These are phyloP conservation scores for Aurelia coerulea DNA, from an alignment of 30 jellyfish, hydroid and myxozoan species.

Conservation along the genomic window DNA sequence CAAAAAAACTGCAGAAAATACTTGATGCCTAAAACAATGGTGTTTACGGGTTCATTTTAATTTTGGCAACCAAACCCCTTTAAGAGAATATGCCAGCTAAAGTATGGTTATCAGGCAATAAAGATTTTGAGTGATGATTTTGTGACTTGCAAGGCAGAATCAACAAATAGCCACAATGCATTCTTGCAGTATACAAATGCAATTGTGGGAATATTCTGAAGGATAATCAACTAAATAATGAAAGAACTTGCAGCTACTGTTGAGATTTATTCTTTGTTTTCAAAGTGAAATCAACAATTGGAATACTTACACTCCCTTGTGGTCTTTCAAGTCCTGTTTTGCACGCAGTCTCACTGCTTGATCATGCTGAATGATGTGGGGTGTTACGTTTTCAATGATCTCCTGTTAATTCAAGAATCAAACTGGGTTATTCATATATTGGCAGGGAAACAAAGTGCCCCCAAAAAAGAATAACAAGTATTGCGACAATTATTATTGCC, in stretches of 20 bases:
- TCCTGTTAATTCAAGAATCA: conserved; percentile 8
- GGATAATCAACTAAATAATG: neutral
- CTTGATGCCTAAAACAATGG: too few relatives aligned
- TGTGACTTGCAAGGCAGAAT: too few relatives aligned
- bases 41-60: too few relatives aligned
- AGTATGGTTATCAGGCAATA: too few relatives aligned
- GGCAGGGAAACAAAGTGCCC: too few relatives aligned
- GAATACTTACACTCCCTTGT: conserved; percentile 68
- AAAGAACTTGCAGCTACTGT: neutral
- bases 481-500: too few relatives aligned
- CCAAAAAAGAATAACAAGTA: too few relatives aligned
- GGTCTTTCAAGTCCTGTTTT: conserved; percentile 73
- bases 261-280: neutral
- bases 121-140: too few relatives aligned
- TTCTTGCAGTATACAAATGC: neutral
- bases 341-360: conserved; percentile 91
- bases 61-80: too few relatives aligned
- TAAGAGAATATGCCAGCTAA: too few relatives aligned
- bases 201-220: neutral
- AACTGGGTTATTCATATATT: neutral
- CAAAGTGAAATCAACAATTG: neutral
- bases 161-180: too few relatives aligned
- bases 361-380: conserved; percentile 72
- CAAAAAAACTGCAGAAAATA: too few relatives aligned
- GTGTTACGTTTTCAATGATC: conserved; percentile 66